A percentile compares a stretch with the other conserved stretches of the same genome.
These are phyloP conservation scores for Pseudopleuronectes americanus DNA, from an alignment of 2,797 vertebrate species.

Conservation along the genomic window DNA sequence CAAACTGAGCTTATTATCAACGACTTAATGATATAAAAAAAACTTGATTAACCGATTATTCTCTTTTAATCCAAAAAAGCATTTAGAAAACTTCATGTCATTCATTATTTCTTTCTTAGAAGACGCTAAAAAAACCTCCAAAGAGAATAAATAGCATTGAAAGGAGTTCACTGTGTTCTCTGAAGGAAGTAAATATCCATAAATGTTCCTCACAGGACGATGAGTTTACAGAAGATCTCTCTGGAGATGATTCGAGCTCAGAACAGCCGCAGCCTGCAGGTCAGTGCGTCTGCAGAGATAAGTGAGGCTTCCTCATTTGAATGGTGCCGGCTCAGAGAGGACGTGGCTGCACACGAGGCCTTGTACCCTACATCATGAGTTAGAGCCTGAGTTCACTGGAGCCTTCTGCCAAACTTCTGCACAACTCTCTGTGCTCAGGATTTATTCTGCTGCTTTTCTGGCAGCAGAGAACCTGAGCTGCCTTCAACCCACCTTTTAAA, in stretches of 20 bases:
- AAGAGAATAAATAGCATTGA: too few relatives aligned
- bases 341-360: constrained; percentile 4
- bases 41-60: too few relatives aligned
- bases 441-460: constrained; percentile 9
- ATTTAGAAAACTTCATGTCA: not conserved
- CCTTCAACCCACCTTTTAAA: constrained; percentile 11
- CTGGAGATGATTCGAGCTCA: constrained; percentile 1
- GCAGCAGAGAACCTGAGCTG: not conserved
- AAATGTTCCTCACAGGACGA: not conserved
- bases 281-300: constrained; percentile 2
- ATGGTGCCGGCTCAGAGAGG: constrained; percentile 2
- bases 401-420: constrained; percentile 9
- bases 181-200: not conserved
- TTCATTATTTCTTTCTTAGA: too few relatives aligned
- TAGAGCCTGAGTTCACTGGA: constrained; percentile 10
- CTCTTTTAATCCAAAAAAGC: too few relatives aligned
- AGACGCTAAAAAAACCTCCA: too few relatives aligned
- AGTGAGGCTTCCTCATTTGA: constrained; percentile 4
- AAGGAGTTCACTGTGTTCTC: not conserved
- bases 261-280: constrained; percentile 8
- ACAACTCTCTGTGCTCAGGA: not conserved
- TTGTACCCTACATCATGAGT: constrained; percentile 39
- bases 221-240: not conserved
- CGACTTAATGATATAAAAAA: too few relatives aligned
- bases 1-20: too few relatives aligned